Conservation (phyloP, 2,113 vertebrate species). For the Oncorhynchus nerka region DNA sequence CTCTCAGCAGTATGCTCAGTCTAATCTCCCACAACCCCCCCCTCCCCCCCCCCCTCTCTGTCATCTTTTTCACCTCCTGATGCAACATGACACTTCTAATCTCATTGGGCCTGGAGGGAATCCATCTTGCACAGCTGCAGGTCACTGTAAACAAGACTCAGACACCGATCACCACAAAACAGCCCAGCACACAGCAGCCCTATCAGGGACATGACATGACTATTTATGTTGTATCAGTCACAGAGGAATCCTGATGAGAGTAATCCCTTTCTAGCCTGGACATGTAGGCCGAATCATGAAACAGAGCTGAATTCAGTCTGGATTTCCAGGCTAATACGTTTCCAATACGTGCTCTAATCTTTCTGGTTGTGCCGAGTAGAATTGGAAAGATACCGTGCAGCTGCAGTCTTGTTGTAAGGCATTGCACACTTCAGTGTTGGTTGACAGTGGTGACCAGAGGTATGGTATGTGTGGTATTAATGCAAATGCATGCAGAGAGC, state of each 20-base stretch:
- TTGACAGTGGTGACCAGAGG: conserved; percentile 23
- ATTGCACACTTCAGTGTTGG: conserved; percentile 32
- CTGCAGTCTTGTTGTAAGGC: conserved; percentile 1
- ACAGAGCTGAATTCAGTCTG: no score
- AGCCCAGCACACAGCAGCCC: not conserved
- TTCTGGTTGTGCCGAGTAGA: conserved; percentile 28
- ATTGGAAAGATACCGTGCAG: conserved; percentile 35
- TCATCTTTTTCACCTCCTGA: conserved; percentile 18
- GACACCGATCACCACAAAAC: not conserved
- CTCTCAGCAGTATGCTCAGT: conserved; percentile 8
- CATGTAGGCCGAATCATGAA: no score
- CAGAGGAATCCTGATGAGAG: conserved; percentile 19
- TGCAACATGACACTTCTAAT: conserved; percentile 44
- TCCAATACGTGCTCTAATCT: conserved; percentile 23
- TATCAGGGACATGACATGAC: conserved; percentile 18
- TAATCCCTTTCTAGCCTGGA: no score
- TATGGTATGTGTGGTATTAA: conserved; percentile 29
- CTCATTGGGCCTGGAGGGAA: conserved; percentile 37
- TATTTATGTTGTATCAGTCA: conserved; percentile 41
- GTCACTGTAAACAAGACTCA: conserved; percentile 30
- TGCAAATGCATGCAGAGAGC: conserved; percentile 54
- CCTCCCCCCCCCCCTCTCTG: not conserved
- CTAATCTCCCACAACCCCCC: not conserved
- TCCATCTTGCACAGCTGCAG: conserved; percentile 31
- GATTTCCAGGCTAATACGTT: not conserved